Conservation (phyloP, 2,888 invertebrate species). For the Leptarthrus brevirostris region DNA sequence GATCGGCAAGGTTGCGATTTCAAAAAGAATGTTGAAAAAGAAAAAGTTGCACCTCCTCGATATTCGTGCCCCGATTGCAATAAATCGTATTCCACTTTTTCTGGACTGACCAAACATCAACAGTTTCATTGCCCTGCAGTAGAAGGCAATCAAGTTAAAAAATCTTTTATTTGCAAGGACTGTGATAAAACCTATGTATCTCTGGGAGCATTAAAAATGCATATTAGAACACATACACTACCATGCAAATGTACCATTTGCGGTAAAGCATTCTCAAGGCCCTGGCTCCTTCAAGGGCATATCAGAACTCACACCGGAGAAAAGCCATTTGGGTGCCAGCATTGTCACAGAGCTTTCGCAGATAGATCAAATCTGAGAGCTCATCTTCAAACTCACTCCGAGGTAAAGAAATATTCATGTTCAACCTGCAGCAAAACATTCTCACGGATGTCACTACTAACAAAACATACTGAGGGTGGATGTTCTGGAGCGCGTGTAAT, state of each 20-base stretch:
- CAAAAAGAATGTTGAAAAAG: slow-evolving; percentile 57
- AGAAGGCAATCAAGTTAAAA: slow-evolving; percentile 85
- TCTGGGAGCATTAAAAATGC: slow-evolving; percentile 97
- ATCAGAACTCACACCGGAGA: slow-evolving; percentile 98
- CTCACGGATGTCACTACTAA: slow-evolving; percentile 94
- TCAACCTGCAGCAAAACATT: slow-evolving; percentile 94
- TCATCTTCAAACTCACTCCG: slow-evolving; percentile 97
- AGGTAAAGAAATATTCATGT: slow-evolving; percentile 97
- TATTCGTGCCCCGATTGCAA: slow-evolving; percentile 95
- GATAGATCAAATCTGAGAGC: slow-evolving; percentile 96
- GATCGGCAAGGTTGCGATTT: slow-evolving; percentile 9
- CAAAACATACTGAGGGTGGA: slow-evolving; percentile 93
- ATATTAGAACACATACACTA: slow-evolving; percentile 96
- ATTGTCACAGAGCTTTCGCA: slow-evolving; percentile 96
- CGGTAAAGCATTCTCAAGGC: slow-evolving; percentile 96
- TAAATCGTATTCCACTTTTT: slow-evolving; percentile 95
- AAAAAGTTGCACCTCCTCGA: slow-evolving; percentile 70
- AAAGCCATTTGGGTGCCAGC: slow-evolving; percentile 96
- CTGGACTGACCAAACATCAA: slow-evolving; percentile 95
- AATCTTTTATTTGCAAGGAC: slow-evolving; percentile 94
- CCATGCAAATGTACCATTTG: slow-evolving; percentile 97
- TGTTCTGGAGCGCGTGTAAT: slow-evolving; percentile 71
- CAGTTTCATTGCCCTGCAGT: slow-evolving; percentile 95
- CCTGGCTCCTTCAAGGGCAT: slow-evolving; percentile 97
- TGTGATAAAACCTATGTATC: slow-evolving; percentile 97